Evolutionary conservation across 2,888 invertebrate genomes (phyloP).

Genomic region (Tethea ocularis): DNA sequence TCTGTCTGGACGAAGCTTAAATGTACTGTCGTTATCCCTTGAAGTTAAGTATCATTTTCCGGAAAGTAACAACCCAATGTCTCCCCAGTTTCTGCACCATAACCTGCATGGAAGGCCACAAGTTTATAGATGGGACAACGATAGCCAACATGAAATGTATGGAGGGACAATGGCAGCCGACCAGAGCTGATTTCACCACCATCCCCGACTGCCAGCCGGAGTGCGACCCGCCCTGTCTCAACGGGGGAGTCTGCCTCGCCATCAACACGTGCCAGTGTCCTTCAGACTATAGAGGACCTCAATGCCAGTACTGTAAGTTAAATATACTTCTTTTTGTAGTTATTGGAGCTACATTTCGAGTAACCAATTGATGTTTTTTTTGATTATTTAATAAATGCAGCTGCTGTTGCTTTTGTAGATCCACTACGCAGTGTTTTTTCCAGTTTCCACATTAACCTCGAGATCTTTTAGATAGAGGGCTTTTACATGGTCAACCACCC

Average conservation of each 20-base stretch:
- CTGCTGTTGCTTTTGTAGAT: too few species aligned
- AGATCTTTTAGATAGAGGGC: too few species aligned
- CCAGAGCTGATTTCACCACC: slow-evolving; percentile 83
- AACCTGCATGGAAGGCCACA: slow-evolving; percentile 86
- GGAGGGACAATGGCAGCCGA: slow-evolving; percentile 88
- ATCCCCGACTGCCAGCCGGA: slow-evolving; percentile 89
- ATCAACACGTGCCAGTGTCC: slow-evolving; percentile 92
- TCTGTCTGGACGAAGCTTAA: too few species aligned
- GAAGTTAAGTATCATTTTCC: not conserved
- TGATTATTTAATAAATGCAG: too few species aligned
- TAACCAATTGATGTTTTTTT: too few species aligned
- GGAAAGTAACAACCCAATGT: not conserved
- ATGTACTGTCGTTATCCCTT: too few species aligned
- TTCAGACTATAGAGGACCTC: slow-evolving; percentile 86
- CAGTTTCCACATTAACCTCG: too few species aligned
- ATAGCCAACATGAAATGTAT: slow-evolving; percentile 87
- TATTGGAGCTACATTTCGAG: too few species aligned
- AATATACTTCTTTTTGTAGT: too few species aligned
- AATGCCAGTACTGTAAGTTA: slow-evolving; percentile 86
- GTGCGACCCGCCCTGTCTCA: slow-evolving; percentile 87
- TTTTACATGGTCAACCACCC: too few species aligned
- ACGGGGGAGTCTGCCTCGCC: slow-evolving; percentile 92
- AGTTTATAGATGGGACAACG: slow-evolving; percentile 88
- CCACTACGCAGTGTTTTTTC: too few species aligned
- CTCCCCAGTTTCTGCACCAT: slow-evolving; percentile 86